phyloP scores from a whole-genome alignment of 2,797 vertebrate species.

The Melopsittacus undulatus region DNA sequence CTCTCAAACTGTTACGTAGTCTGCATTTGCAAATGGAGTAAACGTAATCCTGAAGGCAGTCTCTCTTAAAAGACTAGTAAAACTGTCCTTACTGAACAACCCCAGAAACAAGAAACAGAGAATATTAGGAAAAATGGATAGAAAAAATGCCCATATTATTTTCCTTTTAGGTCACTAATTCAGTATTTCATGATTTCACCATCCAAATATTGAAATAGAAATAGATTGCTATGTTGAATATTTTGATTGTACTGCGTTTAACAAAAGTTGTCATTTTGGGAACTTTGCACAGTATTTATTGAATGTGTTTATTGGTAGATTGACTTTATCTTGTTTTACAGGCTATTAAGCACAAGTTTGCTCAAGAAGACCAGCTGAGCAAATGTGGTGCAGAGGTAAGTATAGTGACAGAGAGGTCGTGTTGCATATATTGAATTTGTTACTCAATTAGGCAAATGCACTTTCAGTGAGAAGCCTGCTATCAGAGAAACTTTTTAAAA shows the following conservation, averaged over 20 bases:
- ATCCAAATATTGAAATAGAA: neutral
- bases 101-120: neutral
- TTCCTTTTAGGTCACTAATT: neutral
- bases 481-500: neutral
- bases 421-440: neutral
- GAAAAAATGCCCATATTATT: neutral
- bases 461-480: neutral
- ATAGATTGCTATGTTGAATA: neutral
- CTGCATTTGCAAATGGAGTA: neutral
- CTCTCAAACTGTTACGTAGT: neutral
- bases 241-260: neutral
- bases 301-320: neutral
- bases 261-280: neutral
- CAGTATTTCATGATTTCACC: neutral
- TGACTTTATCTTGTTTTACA: conserved; percentile 66
- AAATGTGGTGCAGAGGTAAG: conserved; percentile 70
- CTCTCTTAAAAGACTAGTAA: neutral
- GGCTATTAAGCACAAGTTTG: conserved; percentile 57
- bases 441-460: neutral
- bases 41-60: neutral
- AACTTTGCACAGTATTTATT: neutral
- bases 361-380: conserved; percentile 41
- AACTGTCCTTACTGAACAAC: neutral
- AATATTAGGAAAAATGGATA: neutral
- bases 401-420: neutral